Conservation (phyloP, 2,113 vertebrate genomes). For the Poecilia latipinna region DNA sequence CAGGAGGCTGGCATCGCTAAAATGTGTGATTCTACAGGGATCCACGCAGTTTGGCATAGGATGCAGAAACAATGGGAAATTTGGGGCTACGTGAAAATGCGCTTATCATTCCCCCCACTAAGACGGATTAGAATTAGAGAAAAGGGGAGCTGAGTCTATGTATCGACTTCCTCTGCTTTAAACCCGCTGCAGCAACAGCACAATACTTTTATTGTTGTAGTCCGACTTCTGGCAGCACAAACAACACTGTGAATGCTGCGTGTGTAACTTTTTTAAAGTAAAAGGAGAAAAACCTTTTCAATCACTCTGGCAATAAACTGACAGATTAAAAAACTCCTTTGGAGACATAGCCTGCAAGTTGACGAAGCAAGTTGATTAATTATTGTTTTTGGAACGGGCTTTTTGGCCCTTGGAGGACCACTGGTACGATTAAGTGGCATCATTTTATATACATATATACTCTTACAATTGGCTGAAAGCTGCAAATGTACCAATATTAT, state of each 20-base stretch:
- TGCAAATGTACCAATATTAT: too few relatives aligned
- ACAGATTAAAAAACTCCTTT: background rate
- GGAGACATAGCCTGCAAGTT: too few relatives aligned
- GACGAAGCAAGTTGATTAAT: too few relatives aligned
- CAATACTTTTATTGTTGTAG: slow-evolving; percentile 38
- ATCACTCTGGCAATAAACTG: background rate
- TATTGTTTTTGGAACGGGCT: too few relatives aligned
- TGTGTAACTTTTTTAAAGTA: slow-evolving; percentile 27
- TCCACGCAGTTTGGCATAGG: slow-evolving; percentile 69
- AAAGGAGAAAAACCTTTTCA: background rate
- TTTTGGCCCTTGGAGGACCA: too few relatives aligned
- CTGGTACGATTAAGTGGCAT: too few relatives aligned
- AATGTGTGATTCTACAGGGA: slow-evolving; percentile 71
- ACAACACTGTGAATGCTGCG: slow-evolving; percentile 37
- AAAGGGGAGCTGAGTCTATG: slow-evolving; percentile 29
- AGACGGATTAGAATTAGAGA: slow-evolving; percentile 72
- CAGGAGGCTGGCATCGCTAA: slow-evolving; percentile 64
- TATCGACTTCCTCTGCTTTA: slow-evolving; percentile 38
- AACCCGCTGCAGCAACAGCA: slow-evolving; percentile 7
- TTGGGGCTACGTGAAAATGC: slow-evolving; percentile 70
- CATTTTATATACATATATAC: too few relatives aligned
- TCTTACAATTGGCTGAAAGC: too few relatives aligned
- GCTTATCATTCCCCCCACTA: slow-evolving; percentile 69
- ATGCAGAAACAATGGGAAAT: slow-evolving; percentile 72
- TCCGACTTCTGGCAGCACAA: slow-evolving; percentile 29